phyloP scores from a whole-genome alignment of 30 jellyfish, hydroid and myxozoan genomes.

The Haliclystus octoradiatus region DNA sequence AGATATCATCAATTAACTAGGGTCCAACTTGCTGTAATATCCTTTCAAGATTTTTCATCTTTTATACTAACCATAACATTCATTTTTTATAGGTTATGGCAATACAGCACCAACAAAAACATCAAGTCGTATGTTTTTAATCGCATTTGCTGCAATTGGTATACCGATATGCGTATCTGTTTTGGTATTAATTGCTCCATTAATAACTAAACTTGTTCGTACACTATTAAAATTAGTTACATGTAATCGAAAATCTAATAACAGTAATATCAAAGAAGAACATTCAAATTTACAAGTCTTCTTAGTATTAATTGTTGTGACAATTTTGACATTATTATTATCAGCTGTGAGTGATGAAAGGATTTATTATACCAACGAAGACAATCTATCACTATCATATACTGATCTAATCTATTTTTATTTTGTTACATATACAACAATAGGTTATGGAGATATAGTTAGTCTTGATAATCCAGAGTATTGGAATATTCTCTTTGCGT shows the following conservation, averaged over 20 bases:
- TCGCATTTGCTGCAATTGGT: slow-evolving; percentile 7
- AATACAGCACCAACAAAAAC: slow-evolving; percentile 13
- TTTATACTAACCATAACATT: no score
- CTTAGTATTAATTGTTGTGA: slow-evolving; percentile 8
- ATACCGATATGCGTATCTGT: slow-evolving; percentile 9
- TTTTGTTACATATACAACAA: slow-evolving; percentile 15
- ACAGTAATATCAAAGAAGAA: no score
- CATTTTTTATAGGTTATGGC: slow-evolving; percentile 16
- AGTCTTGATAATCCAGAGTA: slow-evolving; percentile 4
- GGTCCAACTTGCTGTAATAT: no score
- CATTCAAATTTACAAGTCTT: background rate
- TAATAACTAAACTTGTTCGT: background rate
- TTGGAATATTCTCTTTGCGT: background rate
- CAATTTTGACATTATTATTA: background rate
- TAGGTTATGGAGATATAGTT: slow-evolving; percentile 23
- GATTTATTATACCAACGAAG: background rate
- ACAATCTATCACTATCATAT: background rate
- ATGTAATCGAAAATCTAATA: background rate
- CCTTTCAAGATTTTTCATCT: no score
- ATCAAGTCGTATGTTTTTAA: slow-evolving; percentile 5
- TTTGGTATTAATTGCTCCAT: slow-evolving; percentile 1
- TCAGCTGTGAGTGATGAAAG: slow-evolving; percentile 2
- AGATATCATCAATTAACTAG: no score
- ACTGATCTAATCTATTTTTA: slow-evolving; percentile 4
- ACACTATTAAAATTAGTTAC: background rate